Base-by-base conservation (phyloP, 2,888 invertebrate genomes). In the Archaeoteleia sp. region DNA sequence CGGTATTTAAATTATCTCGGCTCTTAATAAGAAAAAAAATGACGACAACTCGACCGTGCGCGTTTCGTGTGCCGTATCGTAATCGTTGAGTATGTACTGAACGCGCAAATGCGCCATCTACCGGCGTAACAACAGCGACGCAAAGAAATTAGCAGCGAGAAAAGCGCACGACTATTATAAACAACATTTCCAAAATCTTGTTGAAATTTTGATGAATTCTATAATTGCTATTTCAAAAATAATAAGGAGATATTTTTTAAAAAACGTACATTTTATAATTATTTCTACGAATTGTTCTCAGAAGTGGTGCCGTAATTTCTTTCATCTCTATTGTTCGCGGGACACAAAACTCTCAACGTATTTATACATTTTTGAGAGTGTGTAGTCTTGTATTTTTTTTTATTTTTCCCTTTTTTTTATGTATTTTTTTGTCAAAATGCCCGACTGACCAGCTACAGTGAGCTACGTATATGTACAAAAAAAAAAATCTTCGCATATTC, bases 361-460 rank as follows among this genome's bases (percentile, higher is more conserved):
- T 15, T 10, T 8, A 4, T 17, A 14, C 13, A 14, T 23, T 15
- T 37, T 14, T 7, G 20, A 37, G 20, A 12, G 37, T 14, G 37
- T 10, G 7, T 29, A 30, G 10, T 10, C 63, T 55, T 49, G 14
- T n/a, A 29, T 29, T 37, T 37, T 23, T 30, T 20, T 14, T 32
- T 61, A 42, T 12, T 32, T 46, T 40, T 55, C 32, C 48, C 51
- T 67, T 60, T 48, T 48, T 32, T 68, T 51, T 51, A 34, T 12
- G 14, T 54, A 55, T 72, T 58, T 53, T 20, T n/a, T 39, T 67
- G 58, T 53, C 51, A 40, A 73, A 82, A 81, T 81, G 77, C 78
- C 78, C 78, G 70, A 78, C 80, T 78, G 79, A 79, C 73, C 78
- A 79, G 76, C 78, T 78, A 79, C 76, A 78, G 76, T 73, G 78